phyloP scores from a whole-genome alignment of 2,888 invertebrate species.

The Archips crataeganus region DNA sequence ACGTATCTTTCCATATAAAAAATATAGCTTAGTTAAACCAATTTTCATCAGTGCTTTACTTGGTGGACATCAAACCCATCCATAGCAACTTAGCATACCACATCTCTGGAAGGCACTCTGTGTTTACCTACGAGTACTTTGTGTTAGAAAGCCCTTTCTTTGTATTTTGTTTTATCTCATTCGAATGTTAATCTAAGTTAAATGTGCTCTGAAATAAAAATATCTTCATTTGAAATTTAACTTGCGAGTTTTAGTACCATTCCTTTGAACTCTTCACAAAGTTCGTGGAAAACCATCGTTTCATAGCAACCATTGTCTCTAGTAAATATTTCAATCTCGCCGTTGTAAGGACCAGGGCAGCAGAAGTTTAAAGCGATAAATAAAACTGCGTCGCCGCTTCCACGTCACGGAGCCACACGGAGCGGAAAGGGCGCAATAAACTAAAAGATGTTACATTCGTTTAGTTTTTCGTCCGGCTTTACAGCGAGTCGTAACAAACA shows the following conservation, averaged over 20 bases:
- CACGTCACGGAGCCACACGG: neutral
- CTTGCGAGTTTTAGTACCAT: neutral
- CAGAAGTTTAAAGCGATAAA: slow-evolving; percentile 20
- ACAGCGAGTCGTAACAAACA: slow-evolving; percentile 37
- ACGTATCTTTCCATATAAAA: too few species aligned
- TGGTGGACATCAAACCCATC: too few species aligned
- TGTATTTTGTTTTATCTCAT: neutral
- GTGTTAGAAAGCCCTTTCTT: too few species aligned
- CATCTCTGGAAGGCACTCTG: too few species aligned
- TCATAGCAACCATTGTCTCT: neutral
- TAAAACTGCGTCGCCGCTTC: slow-evolving; percentile 12
- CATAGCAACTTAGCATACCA: too few species aligned
- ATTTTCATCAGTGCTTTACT: too few species aligned
- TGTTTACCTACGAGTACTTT: too few species aligned
- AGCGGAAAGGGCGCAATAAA: slow-evolving; percentile 30
- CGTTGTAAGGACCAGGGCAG: neutral
- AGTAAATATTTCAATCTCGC: slow-evolving; percentile 13
- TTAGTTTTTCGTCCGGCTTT: slow-evolving; percentile 30
- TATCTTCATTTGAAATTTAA: neutral
- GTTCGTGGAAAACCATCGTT: neutral
- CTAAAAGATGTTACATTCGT: slow-evolving; percentile 27
- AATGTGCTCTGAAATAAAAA: neutral
- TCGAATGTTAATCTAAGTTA: too few species aligned
- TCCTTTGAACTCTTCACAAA: neutral
- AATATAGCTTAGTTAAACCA: too few species aligned